Conservation (phyloP, 1,140 invertebrate genomes). For the Pseudachorutes palmiensis region DNA sequence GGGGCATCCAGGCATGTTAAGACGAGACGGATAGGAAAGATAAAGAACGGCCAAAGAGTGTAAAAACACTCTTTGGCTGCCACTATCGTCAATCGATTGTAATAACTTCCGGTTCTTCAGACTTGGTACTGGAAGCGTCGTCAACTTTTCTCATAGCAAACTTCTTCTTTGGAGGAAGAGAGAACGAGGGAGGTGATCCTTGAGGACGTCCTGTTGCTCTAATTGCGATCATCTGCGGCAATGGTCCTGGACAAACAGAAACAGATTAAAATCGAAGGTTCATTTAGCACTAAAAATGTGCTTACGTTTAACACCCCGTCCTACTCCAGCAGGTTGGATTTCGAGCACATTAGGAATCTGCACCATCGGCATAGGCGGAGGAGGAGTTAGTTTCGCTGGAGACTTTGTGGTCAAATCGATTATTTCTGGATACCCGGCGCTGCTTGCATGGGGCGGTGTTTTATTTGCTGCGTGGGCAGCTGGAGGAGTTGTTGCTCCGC, state of each 20-base stretch:
- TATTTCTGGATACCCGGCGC: conserved; percentile 13
- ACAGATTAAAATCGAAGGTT: background rate
- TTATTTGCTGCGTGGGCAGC: conserved; percentile 16
- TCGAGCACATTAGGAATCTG: background rate
- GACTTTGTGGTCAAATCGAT: conserved; percentile 30
- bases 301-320: background rate
- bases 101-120: background rate
- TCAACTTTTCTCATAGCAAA: conserved; percentile 2
- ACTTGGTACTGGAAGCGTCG: background rate
- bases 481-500: conserved; percentile 14
- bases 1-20: no score
- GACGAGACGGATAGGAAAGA: background rate
- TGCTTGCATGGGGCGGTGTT: background rate
- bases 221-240: background rate
- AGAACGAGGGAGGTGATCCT: background rate
- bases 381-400: conserved; percentile 3
- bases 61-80: background rate
- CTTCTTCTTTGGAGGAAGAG: conserved; percentile 5
- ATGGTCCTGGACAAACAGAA: background rate
- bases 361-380: background rate
- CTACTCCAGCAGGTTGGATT: background rate
- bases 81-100: conserved; percentile 1
- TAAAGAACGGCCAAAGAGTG: conserved; percentile 7
- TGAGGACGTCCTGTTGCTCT: background rate
- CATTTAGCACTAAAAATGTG: background rate